Evolutionary conservation across 2,888 invertebrate species (phyloP), one percentile per base, ranked within the genome.

Genomic region (Pseudococcus longispinus): DNA sequence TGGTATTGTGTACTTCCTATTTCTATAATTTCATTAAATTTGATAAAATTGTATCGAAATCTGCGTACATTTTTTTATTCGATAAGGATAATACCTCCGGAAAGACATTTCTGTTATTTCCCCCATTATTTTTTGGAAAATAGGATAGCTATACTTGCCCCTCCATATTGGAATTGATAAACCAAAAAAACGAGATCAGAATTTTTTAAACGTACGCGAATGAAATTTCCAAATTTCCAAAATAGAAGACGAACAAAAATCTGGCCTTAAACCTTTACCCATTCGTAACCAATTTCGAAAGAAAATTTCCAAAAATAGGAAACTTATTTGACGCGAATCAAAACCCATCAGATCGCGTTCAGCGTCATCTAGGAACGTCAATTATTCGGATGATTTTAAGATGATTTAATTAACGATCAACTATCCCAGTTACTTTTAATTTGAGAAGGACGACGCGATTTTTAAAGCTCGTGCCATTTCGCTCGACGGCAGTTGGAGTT

Each of bases 321-420:
- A 70, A 29, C 15, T 70, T 29, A 26, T 26, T 29, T 29, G 70
- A 70, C 29, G 70, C 70, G 70, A 29, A 70, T 70, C 70, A 29
- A 70, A 70, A 70, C 15, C 29, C 70, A 70, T 70, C 70, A 9
- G 1, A 29, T 37, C 9, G 2, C 77, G 77, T 80, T 80, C 77
- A 80, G 77, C 37, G 8, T 80, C 77, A 80, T 80, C 29, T 20
- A 80, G 20, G 42, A 80, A 20, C 42, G 77, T 4, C 77, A 80
- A 80, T 80, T 80, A 42, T 32, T 37, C n/a, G 42, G 20, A 20
- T 20, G 11, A 42, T 80, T 80, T 80, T 80, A 42, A 80, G 77
- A 80, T 42, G 77, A 42, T 80, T 26, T 42, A 80, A 80, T 80
- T 80, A 42, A 42, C 77, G 42, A 42, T 42, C 77, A 42, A 80